These are phyloP conservation scores for Nephrocerus scutellatus DNA, from an alignment of 2,888 invertebrate species.

Conservation along the genomic window DNA sequence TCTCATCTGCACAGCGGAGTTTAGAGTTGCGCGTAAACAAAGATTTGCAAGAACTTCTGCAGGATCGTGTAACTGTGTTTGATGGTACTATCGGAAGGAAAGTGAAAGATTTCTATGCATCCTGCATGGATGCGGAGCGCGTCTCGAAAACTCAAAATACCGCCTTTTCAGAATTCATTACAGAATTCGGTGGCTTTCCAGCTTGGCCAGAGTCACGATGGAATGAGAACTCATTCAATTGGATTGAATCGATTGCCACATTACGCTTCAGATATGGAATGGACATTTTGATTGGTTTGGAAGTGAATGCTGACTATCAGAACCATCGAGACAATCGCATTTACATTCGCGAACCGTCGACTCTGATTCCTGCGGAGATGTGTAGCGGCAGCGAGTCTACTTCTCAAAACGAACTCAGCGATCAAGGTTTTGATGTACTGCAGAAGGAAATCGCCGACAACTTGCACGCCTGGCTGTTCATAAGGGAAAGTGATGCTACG, in stretches of 20 bases:
- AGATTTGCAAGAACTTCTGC: constrained; percentile 29
- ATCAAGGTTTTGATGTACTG: constrained; percentile 27
- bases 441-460: constrained; percentile 31
- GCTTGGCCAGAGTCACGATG: constrained; percentile 37
- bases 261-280: constrained; percentile 33
- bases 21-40: constrained; percentile 24
- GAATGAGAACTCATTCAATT: constrained; percentile 35
- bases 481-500: constrained; percentile 27
- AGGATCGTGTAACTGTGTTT: constrained; percentile 28
- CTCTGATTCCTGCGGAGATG: constrained; percentile 31
- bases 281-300: constrained; percentile 39
- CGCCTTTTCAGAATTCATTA: constrained; percentile 34
- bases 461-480: constrained; percentile 34
- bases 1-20: constrained; percentile 21
- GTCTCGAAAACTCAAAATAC: constrained; percentile 29
- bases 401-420: constrained; percentile 23
- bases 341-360: constrained; percentile 35
- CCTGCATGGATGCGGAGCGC: constrained; percentile 30
- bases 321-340: constrained; percentile 36
- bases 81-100: constrained; percentile 31
- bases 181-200: constrained; percentile 38
- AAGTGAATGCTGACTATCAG: constrained; percentile 33
- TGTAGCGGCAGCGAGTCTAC: constrained; percentile 26
- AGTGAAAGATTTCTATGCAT: constrained; percentile 40
- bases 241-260: constrained; percentile 31